Evolutionary conservation across 2,888 invertebrate species (phyloP).

Genomic region (Hirtodrosophila duncani): DNA sequence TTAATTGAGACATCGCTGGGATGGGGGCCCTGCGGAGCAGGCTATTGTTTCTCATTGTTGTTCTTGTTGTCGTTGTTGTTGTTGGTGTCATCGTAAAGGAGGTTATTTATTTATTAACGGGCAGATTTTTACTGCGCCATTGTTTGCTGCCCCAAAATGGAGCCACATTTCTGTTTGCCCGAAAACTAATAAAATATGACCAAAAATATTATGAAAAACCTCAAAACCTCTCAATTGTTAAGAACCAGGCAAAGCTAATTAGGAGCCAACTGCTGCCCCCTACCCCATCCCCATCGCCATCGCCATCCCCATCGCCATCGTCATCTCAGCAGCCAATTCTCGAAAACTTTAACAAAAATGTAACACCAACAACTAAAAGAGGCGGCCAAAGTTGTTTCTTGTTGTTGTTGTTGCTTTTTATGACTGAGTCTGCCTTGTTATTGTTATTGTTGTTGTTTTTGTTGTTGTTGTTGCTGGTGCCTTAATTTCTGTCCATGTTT

Average conservation of each 20-base stretch:
- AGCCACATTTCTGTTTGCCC: slow-evolving; percentile 7
- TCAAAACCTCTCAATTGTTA: slow-evolving; percentile 40
- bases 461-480: slow-evolving; percentile 41
- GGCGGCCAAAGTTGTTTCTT: slow-evolving; percentile 43
- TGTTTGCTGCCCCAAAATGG: slow-evolving; percentile 29
- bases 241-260: slow-evolving; percentile 58
- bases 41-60: neutral
- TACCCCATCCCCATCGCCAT: neutral
- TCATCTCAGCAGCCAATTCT: slow-evolving; percentile 6
- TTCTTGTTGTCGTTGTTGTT: neutral
- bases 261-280: slow-evolving; percentile 36
- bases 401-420: slow-evolving; percentile 29
- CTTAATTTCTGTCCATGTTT: slow-evolving; percentile 58
- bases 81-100: slow-evolving; percentile 62
- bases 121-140: slow-evolving; percentile 60
- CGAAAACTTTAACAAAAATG: slow-evolving; percentile 26
- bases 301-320: neutral
- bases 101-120: slow-evolving; percentile 67
- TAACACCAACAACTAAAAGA: slow-evolving; percentile 43
- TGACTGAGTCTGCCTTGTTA: too few species aligned
- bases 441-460: slow-evolving; percentile 11
- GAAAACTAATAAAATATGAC: slow-evolving; percentile 49
- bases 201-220: slow-evolving; percentile 32
- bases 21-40: slow-evolving; percentile 25
- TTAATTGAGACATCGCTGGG: slow-evolving; percentile 63